Conservation (phyloP, 2,888 invertebrate genomes). For the Koerneria pararmatus region DNA sequence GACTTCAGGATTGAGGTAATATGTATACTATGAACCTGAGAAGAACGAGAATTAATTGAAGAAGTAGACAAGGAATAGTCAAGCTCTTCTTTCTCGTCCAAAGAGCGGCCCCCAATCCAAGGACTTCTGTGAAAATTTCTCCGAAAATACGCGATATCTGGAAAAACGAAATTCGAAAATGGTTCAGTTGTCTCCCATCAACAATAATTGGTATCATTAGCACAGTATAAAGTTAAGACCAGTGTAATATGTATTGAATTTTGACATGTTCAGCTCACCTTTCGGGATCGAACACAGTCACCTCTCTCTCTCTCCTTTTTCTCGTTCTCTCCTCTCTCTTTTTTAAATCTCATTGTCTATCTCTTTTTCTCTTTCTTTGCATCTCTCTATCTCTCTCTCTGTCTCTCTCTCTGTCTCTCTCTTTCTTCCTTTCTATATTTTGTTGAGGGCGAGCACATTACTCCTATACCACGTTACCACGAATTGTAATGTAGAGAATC, state of each 20-base stretch:
- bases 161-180: background rate
- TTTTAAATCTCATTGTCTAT: too few species aligned
- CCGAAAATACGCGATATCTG: conserved; percentile 44
- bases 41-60: conserved; percentile 39
- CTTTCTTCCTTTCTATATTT: too few species aligned
- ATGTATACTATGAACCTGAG: conserved; percentile 27
- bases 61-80: conserved; percentile 41
- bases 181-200: background rate
- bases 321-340: background rate
- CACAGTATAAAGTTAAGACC: background rate
- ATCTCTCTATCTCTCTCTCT: too few species aligned
- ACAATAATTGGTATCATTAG: background rate
- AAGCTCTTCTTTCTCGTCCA: conserved; percentile 43
- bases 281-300: too few species aligned
- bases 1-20: too few species aligned
- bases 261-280: too few species aligned
- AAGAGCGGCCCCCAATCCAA: conserved; percentile 48
- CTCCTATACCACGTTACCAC: background rate
- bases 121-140: conserved; percentile 46
- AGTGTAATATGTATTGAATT: too few species aligned
- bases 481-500: background rate
- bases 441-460: too few species aligned
- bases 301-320: too few species aligned
- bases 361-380: too few species aligned
- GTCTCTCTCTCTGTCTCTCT: too few species aligned